Evolutionary conservation across 1,140 invertebrate genomes (phyloP).

Genomic region (Drosophila lowei): DNA sequence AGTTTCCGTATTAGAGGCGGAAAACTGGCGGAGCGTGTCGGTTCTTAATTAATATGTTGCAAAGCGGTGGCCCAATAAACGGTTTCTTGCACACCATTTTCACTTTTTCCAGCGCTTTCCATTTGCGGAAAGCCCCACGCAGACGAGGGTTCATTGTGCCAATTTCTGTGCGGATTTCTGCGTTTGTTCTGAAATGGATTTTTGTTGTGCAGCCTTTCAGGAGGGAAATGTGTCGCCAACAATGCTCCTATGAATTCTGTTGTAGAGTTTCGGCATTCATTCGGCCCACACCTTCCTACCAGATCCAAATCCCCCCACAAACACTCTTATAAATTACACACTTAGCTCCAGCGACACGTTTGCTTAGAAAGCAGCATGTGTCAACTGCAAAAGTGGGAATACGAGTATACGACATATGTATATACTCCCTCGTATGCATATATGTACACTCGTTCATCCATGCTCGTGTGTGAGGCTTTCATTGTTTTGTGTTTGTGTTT

Average conservation of each 20-base stretch:
- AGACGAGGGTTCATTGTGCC: constrained; percentile 69
- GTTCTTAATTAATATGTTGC: constrained; percentile 34
- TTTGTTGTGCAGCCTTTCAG: constrained; percentile 11
- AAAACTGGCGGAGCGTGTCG: neutral
- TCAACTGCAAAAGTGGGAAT: constrained; percentile 43
- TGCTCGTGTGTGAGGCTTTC: neutral
- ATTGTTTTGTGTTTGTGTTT: constrained; percentile 33
- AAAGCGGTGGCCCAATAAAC: constrained; percentile 15
- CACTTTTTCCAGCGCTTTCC: constrained; percentile 23
- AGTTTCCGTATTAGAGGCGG: no score
- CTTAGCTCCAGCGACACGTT: constrained; percentile 55
- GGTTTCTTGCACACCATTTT: constrained; percentile 1
- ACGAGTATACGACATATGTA: no score
- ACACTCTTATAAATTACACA: constrained; percentile 78
- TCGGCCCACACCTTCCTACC: neutral
- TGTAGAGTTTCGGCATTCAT: constrained; percentile 43
- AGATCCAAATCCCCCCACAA: constrained; percentile 1
- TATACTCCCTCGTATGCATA: no score
- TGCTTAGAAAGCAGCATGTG: constrained; percentile 59
- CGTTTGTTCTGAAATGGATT: constrained; percentile 30
- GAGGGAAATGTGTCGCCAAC: constrained; percentile 65
- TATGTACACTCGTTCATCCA: no score
- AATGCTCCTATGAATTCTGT: constrained; percentile 44
- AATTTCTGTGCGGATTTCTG: constrained; percentile 50
- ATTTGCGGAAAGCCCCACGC: constrained; percentile 32